These are phyloP conservation scores for Chrysochloris asiatica DNA, from an alignment of 2,113 vertebrate species.

Conservation along the genomic window DNA sequence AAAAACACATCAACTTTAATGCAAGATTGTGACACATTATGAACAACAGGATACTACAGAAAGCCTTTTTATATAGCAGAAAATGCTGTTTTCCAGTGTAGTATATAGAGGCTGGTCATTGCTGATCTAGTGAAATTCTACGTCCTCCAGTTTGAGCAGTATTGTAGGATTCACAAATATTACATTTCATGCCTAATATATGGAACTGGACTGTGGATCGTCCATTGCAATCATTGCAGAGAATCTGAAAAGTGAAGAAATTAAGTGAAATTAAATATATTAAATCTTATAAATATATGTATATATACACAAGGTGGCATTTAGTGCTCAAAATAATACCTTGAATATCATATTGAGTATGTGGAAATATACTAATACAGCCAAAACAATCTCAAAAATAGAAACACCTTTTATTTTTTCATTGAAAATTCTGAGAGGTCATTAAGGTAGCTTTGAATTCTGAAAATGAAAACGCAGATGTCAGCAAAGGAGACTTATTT, in stretches of 20 bases:
- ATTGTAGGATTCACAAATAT: conserved; percentile 93
- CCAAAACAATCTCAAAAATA: conserved; percentile 16
- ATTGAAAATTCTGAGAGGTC: conserved; percentile 40
- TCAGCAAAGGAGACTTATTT: conserved; percentile 14
- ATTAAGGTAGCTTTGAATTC: conserved; percentile 41
- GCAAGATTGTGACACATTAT: conserved; percentile 18
- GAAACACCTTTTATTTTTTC: conserved; percentile 29
- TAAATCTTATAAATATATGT: too few relatives aligned
- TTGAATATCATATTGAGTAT: conserved; percentile 22
- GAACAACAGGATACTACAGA: conserved; percentile 34
- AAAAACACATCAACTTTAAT: conserved; percentile 14
- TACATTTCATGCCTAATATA: conserved; percentile 96
- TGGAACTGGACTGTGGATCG: conserved; percentile 93
- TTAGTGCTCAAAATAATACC: neutral
- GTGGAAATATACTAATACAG: neutral
- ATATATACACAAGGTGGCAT: neutral
- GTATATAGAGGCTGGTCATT: neutral
- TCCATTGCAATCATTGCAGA: conserved; percentile 94
- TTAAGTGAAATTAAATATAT: conserved; percentile 21
- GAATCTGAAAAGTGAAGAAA: conserved; percentile 85
- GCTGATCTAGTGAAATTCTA: conserved; percentile 76
- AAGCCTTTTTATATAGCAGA: neutral
- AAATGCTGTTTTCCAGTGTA: neutral
- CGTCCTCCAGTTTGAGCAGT: conserved; percentile 91
- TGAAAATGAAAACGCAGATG: conserved; percentile 45